These are phyloP conservation scores for Morbakka virulenta DNA, from an alignment of 30 jellyfish, hydroid and myxozoan genomes.

Conservation along the genomic window DNA sequence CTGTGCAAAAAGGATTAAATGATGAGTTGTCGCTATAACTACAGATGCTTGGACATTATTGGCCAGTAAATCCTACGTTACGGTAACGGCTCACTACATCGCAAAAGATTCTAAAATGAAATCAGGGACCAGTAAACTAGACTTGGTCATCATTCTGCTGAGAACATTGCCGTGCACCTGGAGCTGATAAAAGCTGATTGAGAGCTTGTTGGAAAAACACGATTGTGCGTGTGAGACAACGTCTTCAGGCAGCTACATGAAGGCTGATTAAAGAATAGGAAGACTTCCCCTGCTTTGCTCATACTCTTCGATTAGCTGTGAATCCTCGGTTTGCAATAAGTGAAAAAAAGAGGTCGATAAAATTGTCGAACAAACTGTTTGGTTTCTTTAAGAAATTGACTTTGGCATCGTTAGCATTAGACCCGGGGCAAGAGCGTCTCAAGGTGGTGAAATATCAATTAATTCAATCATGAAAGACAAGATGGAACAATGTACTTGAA, in stretches of 20 bases:
- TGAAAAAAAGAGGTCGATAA: conserved; percentile 5
- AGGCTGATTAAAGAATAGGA: conserved; percentile 34
- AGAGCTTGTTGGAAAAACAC: conserved; percentile 24
- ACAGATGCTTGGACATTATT: conserved; percentile 60
- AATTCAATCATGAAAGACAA: conserved; percentile 38
- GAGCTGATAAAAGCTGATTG: conserved; percentile 21
- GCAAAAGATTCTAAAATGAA: conserved; percentile 29
- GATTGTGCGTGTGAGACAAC: conserved; percentile 40
- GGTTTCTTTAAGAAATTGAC: too few relatives aligned
- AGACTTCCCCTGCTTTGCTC: conserved; percentile 53
- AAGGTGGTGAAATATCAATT: conserved; percentile 29
- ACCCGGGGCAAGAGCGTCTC: background rate
- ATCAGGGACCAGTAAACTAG: conserved; percentile 36
- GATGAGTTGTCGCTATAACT: conserved; percentile 33
- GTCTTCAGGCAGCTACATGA: conserved; percentile 46
- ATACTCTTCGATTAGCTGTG: conserved; percentile 51
- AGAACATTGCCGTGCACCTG: conserved; percentile 33
- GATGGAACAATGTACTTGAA: conserved; percentile 51
- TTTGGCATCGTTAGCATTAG: conserved; percentile 43
- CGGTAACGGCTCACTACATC: conserved; percentile 52
- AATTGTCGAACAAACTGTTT: background rate
- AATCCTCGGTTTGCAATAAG: conserved; percentile 40
- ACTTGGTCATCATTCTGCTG: conserved; percentile 33
- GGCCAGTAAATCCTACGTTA: conserved; percentile 45
- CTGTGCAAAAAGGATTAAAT: conserved; percentile 6